Evolutionary conservation across 1,140 invertebrate species (phyloP), one percentile per base, ranked within the genome.

Genomic region (Coptotermes formosanus): DNA sequence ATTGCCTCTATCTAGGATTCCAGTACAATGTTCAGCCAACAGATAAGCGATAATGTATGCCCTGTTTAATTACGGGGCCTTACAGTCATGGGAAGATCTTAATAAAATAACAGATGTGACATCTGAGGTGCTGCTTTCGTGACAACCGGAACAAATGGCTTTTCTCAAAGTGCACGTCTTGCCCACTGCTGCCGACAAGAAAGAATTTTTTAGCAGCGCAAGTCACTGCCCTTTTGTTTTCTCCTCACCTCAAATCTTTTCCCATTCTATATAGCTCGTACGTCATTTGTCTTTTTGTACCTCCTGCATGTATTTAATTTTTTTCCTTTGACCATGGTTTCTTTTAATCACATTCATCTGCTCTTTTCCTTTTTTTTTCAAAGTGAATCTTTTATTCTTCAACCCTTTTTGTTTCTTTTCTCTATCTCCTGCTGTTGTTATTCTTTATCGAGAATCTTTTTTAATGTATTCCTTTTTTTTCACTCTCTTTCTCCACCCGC

Each of bases 401-500:
- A 75, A 75, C 64, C n/a, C 64, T 30, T 75, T 75, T 75, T 30
- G 64, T 75, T 75, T 75, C 64, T 75, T 75, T 75, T 30, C n/a
- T 75, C 64, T 30, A n/a, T 75, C 64, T 75, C 64, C 25, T 30
- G 64, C 64, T 75, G 64, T 75, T 75, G 64, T 75, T 75, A 30
- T 75, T 75, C 64, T 75, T 75, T 75, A 75, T 75, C 64, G 64
- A 75, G 64, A 75, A 75, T 75, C 64, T 75, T 75, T 75, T 75
- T 75, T 75, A 75, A 75, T 75, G 64, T 75, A 75, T 75, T 75
- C 64, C 64, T 75, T 75, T 75, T 69, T 75, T 75, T 59, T 14
- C 21, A 23, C 25, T 48, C 48, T 55, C n/a, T 25, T 25, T 30
- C 64, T 75, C 64, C 64, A 75, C 64, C 64, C 64, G 64, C 64